Conservation (phyloP, 2,113 vertebrate species). For the Neotoma lepida region DNA sequence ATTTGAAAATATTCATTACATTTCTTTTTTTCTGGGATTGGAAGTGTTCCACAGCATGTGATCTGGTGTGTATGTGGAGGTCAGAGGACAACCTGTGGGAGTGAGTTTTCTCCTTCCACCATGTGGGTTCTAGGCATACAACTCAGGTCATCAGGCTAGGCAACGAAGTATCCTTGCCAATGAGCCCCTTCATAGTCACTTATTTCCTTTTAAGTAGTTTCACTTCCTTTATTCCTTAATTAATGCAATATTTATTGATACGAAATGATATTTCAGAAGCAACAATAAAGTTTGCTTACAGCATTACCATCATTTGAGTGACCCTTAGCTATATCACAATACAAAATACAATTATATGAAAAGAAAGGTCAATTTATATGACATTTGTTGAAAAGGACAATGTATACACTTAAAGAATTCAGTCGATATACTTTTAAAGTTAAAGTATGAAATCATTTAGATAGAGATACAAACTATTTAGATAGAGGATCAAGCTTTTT, state of each 20-base stretch:
- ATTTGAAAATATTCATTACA: not conserved
- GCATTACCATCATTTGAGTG: not conserved
- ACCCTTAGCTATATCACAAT: not conserved
- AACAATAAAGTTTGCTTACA: slow-evolving; percentile 37
- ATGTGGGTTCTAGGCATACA: not conserved
- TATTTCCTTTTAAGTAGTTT: not conserved
- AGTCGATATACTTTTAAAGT: slow-evolving; percentile 37
- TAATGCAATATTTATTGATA: not conserved
- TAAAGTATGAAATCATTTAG: slow-evolving; percentile 39
- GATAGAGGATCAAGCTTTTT: slow-evolving; percentile 1
- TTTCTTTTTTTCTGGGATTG: not conserved
- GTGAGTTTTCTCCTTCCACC: not conserved
- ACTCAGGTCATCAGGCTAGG: not conserved
- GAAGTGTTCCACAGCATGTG: no score
- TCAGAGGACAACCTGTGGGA: not conserved
- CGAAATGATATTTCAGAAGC: slow-evolving; percentile 50
- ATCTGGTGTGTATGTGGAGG: not conserved
- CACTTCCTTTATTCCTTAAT: slow-evolving; percentile 48
- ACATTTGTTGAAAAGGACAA: slow-evolving; percentile 36
- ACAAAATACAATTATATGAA: slow-evolving; percentile 37
- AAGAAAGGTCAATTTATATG: not conserved
- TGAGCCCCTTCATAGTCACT: not conserved
- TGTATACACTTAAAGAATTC: slow-evolving; percentile 14
- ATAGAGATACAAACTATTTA: not conserved
- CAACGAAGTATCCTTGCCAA: no score